Base-by-base conservation (phyloP, 2,113 vertebrate genomes). In the Hydropotes inermis region DNA sequence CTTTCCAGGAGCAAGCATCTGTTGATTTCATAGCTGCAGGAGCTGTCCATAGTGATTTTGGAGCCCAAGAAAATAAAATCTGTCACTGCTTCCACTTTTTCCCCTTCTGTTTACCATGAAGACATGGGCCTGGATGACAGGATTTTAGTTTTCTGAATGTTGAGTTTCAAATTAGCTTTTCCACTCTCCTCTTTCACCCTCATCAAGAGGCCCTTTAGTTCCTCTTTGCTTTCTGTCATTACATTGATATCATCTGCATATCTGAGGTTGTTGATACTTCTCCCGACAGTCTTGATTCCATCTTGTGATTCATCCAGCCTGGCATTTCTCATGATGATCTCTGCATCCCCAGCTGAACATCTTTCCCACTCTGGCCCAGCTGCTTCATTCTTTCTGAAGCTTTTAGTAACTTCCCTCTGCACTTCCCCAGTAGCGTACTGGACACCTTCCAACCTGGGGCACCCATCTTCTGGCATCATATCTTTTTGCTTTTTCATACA, bases 381-480 rank as follows among this genome's bases (percentile, higher is more conserved):
- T 1, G 1, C 70, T 27, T 43, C 23, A 7, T 43, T 25, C 23
- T 27, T 76, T 14, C 70, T 43, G 39, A 43, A 76, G 70, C 39
- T 27, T 14, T 43, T 25, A 27, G 70, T 27, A 13, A 76, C 70
- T 7, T 4, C 39, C 70, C 39, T 43, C 70, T 76, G 39, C 23
- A 43, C 39, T 23, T 27, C 39, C 39, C 70, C 70, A 12, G 6
- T 2, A 15, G 70, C 23, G 0, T 27, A 27, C 0, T 25, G 36
- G 70, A 43, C 6, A 14, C 70, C 6, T 14, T 14, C 70, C 36
- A 21, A 14, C 21, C 70, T 7, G 12, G 70, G 39, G 39, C n/a
- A 36, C 67, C 39, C 23, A 13, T 3, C 39, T 27, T 76, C 39
- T 27, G 70, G 70, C 3, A 7, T 43, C 70, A 1, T 14, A 27